Base-by-base conservation (phyloP, 1,140 invertebrate genomes). In the Cecropterus lyciades region DNA sequence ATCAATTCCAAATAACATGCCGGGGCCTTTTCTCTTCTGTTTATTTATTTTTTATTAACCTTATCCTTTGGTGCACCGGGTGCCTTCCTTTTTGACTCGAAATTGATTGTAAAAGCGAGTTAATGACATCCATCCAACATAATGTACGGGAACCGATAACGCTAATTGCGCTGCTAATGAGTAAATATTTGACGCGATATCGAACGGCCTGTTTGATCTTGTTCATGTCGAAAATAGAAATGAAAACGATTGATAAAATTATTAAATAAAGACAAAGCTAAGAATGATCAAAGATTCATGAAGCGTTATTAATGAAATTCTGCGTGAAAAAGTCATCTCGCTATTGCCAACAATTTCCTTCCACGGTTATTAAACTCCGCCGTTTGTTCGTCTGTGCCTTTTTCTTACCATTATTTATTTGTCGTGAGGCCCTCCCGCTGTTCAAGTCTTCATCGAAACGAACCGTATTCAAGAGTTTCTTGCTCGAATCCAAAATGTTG, bases 1-100 rank as follows among this genome's bases (percentile, higher is more conserved):
- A 91, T 91, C 89, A 89, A 91, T 86, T 84, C 89, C 84, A 87
- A 91, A 89, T 89, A 90, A 89, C 87, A 90, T 86, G 76, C 85
- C 84, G 79, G 86, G 73, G n/a, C 80, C 84, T 77, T 89, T 91
- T 89, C 76, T 80, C 73, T 80, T 79, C 68, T 82, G 81, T 89
- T 87, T 87, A 77, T 88, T 88, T 86, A 67, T 89, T 90, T 89
- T 89, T 90, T 90, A 83, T 87, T 89, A 87, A 85, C 85, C 76
- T 87, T 85, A 85, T n/a, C n/a, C 81, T 86, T 85, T 78, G 81
- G 69, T 84, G 82, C 77, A 79, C 77, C 78, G 74, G n/a, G 75
- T 80, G 67, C 59, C 65, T 79, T 87, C 77, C 65, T 84, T 86
- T 89, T 87, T 79, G 67, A 72, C 60, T 82, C 69, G 72, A 89